A percentile compares a stretch with the other conserved stretches of the same genome.
Conservation (phyloP, 2,888 invertebrate genomes). For the Caenorhabditis wallacei region DNA sequence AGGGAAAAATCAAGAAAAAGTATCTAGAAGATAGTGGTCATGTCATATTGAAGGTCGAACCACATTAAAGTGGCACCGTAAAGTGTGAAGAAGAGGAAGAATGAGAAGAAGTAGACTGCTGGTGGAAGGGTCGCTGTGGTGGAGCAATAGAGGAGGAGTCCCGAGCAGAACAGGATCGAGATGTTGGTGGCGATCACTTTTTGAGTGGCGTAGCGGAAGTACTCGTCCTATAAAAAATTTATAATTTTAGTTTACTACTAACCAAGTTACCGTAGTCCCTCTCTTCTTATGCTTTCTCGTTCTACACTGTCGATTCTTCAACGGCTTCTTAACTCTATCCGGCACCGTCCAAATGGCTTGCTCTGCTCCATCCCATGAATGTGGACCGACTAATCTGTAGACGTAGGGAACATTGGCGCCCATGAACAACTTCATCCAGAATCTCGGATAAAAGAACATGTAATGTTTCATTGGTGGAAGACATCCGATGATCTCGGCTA, state of each 20-base stretch:
- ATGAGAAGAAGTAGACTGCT: conserved; percentile 73
- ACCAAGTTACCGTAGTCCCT: conserved; percentile 69
- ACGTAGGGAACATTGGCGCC: conserved; percentile 82
- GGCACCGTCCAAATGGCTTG: conserved; percentile 74
- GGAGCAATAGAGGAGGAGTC: conserved; percentile 73
- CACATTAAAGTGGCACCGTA: conserved; percentile 78
- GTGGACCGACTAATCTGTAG: conserved; percentile 79
- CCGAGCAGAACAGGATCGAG: conserved; percentile 71
- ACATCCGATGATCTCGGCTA: conserved; percentile 79
- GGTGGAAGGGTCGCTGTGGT: conserved; percentile 68
- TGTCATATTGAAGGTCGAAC: conserved; percentile 82
- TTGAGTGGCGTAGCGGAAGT: conserved; percentile 80
- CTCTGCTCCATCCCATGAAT: conserved; percentile 77
- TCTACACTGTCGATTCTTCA: conserved; percentile 79
- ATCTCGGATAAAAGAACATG: conserved; percentile 72
- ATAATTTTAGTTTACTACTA: neutral
- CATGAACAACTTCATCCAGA: conserved; percentile 77
- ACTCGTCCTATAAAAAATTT: conserved; percentile 75
- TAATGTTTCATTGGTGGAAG: conserved; percentile 75
- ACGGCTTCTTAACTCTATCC: conserved; percentile 77
- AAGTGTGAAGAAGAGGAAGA: conserved; percentile 75
- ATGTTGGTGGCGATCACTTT: conserved; percentile 77
- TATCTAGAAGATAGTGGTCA: conserved; percentile 76
- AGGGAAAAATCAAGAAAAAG: conserved; percentile 47
- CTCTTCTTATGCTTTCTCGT: conserved; percentile 78